Conservation (phyloP, 2,797 vertebrate genomes). For the Paedocypris micromegethes region DNA sequence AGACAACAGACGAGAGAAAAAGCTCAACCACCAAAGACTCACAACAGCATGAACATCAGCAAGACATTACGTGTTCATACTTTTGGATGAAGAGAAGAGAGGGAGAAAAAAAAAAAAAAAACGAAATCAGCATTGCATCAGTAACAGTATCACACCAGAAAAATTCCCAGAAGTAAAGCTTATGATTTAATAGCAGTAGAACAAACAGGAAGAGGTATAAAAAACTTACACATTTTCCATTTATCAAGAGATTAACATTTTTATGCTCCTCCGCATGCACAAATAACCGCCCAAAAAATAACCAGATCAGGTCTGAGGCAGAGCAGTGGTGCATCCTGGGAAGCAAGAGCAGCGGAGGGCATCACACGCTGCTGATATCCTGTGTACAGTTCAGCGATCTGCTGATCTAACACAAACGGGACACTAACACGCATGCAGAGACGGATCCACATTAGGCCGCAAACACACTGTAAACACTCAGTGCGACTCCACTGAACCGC, state of each 20-base stretch:
- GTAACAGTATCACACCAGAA: background rate
- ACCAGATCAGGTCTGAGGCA: constrained; percentile 3
- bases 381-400: constrained; percentile 17
- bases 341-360: constrained; percentile 7
- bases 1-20: constrained; percentile 11
- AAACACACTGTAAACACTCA: background rate
- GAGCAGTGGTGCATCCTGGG: background rate
- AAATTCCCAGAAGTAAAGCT: background rate
- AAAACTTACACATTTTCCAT: too few relatives aligned
- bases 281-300: background rate
- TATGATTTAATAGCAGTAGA: too few relatives aligned
- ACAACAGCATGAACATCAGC: background rate
- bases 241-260: too few relatives aligned
- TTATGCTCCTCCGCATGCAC: too few relatives aligned
- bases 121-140: background rate
- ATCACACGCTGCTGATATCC: constrained; percentile 18
- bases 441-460: constrained; percentile 24
- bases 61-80: background rate
- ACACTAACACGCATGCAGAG: constrained; percentile 14
- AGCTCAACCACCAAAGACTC: background rate
- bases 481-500: background rate
- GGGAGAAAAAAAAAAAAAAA: background rate
- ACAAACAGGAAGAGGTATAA: too few relatives aligned
- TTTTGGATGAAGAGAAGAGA: background rate
- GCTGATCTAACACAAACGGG: constrained; percentile 37